phyloP scores from a whole-genome alignment of 1,140 invertebrate species.

The Elymnias hypermnestra region DNA sequence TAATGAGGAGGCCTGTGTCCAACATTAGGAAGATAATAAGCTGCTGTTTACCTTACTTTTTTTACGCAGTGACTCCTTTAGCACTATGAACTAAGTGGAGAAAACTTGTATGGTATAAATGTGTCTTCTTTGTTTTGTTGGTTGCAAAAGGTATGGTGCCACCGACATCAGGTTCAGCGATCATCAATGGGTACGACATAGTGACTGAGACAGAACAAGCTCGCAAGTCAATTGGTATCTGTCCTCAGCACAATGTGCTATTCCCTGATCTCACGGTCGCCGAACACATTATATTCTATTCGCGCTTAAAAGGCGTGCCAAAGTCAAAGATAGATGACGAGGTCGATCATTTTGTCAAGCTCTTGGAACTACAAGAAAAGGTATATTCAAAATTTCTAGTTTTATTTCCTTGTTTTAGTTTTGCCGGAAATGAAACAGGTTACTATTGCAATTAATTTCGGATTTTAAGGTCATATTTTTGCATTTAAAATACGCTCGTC shows the following conservation, averaged over 20 bases:
- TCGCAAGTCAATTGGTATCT: slow-evolving; percentile 87
- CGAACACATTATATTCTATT: slow-evolving; percentile 94
- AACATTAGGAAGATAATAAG: no score
- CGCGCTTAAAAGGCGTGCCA: slow-evolving; percentile 84
- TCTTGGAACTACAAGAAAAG: slow-evolving; percentile 81
- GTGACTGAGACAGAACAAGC: slow-evolving; percentile 77
- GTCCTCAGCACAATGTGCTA: slow-evolving; percentile 96
- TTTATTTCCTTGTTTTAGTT: no score
- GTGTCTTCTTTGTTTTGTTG: no score
- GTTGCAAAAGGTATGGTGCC: slow-evolving; percentile 83
- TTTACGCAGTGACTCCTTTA: no score
- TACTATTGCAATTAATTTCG: no score
- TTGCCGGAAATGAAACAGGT: no score
- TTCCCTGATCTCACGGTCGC: slow-evolving; percentile 93
- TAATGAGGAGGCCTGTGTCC: no score
- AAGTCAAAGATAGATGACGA: slow-evolving; percentile 71
- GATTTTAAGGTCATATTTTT: no score
- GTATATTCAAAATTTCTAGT: slow-evolving; percentile 20
- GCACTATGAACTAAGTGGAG: no score
- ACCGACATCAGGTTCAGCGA: slow-evolving; percentile 82
- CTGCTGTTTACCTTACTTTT: no score
- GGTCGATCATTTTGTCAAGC: slow-evolving; percentile 79
- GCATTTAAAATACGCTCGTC: no score
- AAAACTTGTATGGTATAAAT: no score
- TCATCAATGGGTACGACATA: slow-evolving; percentile 81